These are phyloP conservation scores for Telmatochromis sp. DNA, from an alignment of 2,113 vertebrate genomes.

Conservation along the genomic window DNA sequence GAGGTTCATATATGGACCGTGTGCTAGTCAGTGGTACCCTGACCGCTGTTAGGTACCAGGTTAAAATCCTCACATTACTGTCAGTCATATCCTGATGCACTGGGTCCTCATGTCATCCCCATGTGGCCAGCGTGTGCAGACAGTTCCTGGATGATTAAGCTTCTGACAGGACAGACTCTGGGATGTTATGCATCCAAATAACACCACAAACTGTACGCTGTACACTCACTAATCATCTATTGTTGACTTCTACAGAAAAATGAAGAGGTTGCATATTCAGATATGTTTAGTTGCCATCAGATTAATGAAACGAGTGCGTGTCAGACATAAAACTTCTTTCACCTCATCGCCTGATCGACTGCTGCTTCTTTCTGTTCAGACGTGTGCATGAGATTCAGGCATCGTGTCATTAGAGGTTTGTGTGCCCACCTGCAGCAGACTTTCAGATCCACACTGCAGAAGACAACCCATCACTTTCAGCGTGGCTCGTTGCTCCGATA, in stretches of 20 bases:
- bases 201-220: rapidly evolving
- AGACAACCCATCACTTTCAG: background rate
- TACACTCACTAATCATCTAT: background rate
- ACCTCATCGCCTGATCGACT: rapidly evolving
- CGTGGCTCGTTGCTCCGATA: background rate
- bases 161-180: background rate
- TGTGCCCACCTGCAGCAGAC: background rate
- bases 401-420: background rate
- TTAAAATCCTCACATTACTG: background rate
- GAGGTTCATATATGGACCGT: rapidly evolving
- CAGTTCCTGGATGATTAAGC: background rate
- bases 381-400: background rate
- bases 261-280: background rate
- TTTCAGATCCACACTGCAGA: background rate
- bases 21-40: background rate
- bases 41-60: background rate
- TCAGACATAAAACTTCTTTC: background rate
- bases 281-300: background rate
- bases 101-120: too few species aligned
- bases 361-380: background rate
- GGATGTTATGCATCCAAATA: background rate
- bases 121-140: rapidly evolving
- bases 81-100: too few species aligned
- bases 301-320: background rate
- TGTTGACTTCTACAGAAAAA: background rate